These are phyloP conservation scores for Cirrhinus molitorella DNA, from an alignment of 2,797 vertebrate genomes.

Conservation along the genomic window DNA sequence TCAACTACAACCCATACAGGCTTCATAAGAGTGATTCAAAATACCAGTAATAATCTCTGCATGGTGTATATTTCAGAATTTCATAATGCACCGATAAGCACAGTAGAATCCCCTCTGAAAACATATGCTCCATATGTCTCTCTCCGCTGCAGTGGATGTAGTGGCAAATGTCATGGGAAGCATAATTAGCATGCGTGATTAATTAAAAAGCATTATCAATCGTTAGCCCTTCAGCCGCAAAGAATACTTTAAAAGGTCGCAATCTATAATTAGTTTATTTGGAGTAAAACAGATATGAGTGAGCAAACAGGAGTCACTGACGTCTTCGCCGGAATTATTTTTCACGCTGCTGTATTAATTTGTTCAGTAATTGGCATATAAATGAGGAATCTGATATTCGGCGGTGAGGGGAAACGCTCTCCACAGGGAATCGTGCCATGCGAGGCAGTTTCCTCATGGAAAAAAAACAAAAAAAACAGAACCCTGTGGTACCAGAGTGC, in stretches of 20 bases:
- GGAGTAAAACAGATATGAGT: conserved; percentile 60
- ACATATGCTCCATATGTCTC: conserved; percentile 52
- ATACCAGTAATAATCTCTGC: conserved; percentile 12
- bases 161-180: conserved; percentile 58
- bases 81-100: conserved; percentile 38
- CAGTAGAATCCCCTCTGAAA: conserved; percentile 28
- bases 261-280: conserved; percentile 70
- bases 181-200: conserved; percentile 65
- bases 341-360: conserved; percentile 56
- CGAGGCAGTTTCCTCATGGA: conserved; percentile 27
- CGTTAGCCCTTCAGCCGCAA: conserved; percentile 49
- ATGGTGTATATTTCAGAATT: conserved; percentile 28
- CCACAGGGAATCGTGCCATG: conserved; percentile 12
- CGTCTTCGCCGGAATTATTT: conserved; percentile 40
- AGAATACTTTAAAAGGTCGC: conserved; percentile 63
- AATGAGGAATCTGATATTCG: conserved; percentile 59
- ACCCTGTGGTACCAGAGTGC: conserved; percentile 4
- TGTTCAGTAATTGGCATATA: conserved; percentile 62
- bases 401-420: conserved; percentile 24
- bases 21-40: not conserved
- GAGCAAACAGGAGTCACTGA: conserved; percentile 56
- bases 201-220: conserved; percentile 64
- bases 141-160: conserved; percentile 51
- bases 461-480: conserved; percentile 32
- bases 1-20: not conserved